These are phyloP conservation scores for Blera fallax DNA, from an alignment of 2,888 invertebrate species.

Conservation along the genomic window DNA sequence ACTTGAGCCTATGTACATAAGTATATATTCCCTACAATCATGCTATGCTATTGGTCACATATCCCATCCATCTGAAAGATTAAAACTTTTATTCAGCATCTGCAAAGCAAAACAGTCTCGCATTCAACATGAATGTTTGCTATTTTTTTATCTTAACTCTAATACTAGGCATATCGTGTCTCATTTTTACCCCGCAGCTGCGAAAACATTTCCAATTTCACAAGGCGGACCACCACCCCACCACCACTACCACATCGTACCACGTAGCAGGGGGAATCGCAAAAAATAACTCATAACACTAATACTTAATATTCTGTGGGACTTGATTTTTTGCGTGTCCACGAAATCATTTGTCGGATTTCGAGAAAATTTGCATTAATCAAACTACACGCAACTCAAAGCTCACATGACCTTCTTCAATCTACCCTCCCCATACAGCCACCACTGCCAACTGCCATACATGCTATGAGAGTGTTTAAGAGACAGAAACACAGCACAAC, in stretches of 20 bases:
- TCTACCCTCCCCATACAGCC: neutral
- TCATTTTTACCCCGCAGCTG: slow-evolving; percentile 24
- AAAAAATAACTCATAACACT: slow-evolving; percentile 54
- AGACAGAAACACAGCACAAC: neutral
- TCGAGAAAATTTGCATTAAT: slow-evolving; percentile 74
- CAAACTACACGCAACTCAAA: slow-evolving; percentile 52
- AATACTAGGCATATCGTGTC: neutral
- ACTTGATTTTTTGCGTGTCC: slow-evolving; percentile 79
- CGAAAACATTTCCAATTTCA: slow-evolving; percentile 15
- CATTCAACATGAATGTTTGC: neutral
- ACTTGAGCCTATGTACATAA: too few species aligned
- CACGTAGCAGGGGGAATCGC: neutral
- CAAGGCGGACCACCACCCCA: neutral
- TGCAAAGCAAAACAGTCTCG: neutral
- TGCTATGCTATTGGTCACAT: too few species aligned
- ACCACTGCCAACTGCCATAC: too few species aligned
- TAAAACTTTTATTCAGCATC: neutral
- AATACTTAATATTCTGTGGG: slow-evolving; percentile 44
- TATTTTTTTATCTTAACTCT: neutral
- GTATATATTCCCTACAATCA: too few species aligned
- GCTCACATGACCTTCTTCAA: slow-evolving; percentile 33
- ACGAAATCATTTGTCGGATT: slow-evolving; percentile 81
- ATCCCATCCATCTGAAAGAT: neutral
- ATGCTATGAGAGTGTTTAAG: neutral
- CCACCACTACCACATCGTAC: too few species aligned